These are phyloP conservation scores for Meta bourneti DNA, from an alignment of 2,888 invertebrate genomes.

Conservation along the genomic window DNA sequence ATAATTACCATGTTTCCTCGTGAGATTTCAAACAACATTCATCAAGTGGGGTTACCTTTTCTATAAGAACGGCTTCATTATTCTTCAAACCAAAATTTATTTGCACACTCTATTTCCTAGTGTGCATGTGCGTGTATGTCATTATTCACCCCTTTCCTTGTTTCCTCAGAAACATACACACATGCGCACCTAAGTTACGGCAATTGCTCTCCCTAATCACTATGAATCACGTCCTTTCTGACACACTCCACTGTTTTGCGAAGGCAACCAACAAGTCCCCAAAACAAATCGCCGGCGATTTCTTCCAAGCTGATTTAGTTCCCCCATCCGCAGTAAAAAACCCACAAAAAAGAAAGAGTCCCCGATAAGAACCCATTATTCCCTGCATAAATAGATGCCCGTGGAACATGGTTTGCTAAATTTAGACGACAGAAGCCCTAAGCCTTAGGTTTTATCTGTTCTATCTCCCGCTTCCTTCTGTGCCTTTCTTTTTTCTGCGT, in stretches of 20 bases:
- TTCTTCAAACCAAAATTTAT: neutral
- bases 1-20: too few relatives aligned
- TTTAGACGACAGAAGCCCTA: conserved; percentile 24
- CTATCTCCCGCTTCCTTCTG: neutral
- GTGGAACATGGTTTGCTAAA: conserved; percentile 35
- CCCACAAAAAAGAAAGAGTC: neutral
- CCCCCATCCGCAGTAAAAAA: neutral
- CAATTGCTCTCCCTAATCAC: neutral
- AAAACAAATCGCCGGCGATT: neutral
- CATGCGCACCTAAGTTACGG: neutral
- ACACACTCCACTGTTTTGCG: neutral
- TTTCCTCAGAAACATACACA: neutral
- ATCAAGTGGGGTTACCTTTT: too few relatives aligned
- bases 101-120: neutral
- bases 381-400: conserved; percentile 40
- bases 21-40: too few relatives aligned
- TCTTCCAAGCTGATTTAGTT: neutral
- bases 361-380: conserved; percentile 43
- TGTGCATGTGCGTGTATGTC: neutral
- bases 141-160: neutral
- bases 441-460: conserved; percentile 9
- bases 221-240: conserved; percentile 15
- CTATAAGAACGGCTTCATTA: too few relatives aligned
- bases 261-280: conserved; percentile 17
- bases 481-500: neutral